Conservation (phyloP, 2,888 invertebrate genomes). For the Galerucella nymphaeae region DNA sequence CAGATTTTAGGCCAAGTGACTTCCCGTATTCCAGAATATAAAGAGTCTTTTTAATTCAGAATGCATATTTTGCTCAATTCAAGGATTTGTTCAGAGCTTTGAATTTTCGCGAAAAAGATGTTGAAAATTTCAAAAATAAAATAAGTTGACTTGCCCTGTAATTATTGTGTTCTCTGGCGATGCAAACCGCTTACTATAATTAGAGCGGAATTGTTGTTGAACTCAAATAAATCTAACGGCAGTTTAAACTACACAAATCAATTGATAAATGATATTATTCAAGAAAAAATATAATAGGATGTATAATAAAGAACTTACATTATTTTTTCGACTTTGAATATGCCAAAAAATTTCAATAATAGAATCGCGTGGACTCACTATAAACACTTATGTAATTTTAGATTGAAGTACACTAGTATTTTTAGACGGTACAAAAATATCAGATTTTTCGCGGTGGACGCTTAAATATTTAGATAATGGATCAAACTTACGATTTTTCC, state of each 20-base stretch:
- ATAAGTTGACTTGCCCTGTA: too few relatives aligned
- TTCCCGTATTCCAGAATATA: too few relatives aligned
- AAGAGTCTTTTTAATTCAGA: too few relatives aligned
- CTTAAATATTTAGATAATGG: too few relatives aligned
- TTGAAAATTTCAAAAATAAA: too few relatives aligned
- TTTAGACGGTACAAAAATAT: conserved; percentile 17
- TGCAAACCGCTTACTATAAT: neutral
- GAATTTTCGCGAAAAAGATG: too few relatives aligned
- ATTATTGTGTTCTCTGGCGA: too few relatives aligned
- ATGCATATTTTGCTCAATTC: too few relatives aligned
- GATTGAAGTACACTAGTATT: conserved; percentile 18
- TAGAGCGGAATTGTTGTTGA: neutral
- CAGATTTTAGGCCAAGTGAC: too few relatives aligned
- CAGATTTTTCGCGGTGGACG: neutral
- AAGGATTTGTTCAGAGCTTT: too few relatives aligned
- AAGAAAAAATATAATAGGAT: neutral
- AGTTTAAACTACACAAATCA: conserved; percentile 1
- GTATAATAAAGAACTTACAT: neutral
- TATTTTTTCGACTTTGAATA: conserved; percentile 13
- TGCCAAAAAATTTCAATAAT: conserved; percentile 8
- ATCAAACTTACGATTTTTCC: conserved; percentile 56
- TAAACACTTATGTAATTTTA: conserved; percentile 28
- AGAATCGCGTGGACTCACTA: conserved; percentile 23
- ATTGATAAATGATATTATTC: neutral
- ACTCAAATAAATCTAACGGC: neutral